Evolutionary conservation across 2,888 invertebrate genomes (phyloP), one percentile per base, ranked within the genome.

Genomic region (Melieria picta): DNA sequence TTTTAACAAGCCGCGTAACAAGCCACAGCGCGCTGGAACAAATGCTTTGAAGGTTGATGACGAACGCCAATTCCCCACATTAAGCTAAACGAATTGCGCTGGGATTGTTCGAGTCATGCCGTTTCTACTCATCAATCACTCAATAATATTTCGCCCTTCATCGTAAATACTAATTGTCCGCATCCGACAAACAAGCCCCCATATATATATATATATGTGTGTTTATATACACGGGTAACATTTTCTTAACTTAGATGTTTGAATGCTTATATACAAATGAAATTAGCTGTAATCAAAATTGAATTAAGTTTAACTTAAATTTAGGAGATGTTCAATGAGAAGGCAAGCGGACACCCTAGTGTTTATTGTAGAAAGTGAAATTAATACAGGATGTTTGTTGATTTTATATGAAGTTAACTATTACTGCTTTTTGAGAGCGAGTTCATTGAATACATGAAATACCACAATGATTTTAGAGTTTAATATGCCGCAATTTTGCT

Each of bases 51-150:
- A 96, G 88, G 96, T 98, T 78, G 96, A 97, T 86, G 97, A 97
- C 89, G 96, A 96, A 90, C 93, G 93, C 88, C 97, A 97, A 88
- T 97, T 98, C 89, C 97, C 97, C 80, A 95, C 95, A 85, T 91
- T 97, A 87, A 94, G 95, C 88, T 94, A 93, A 89, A 76, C 64
- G 10, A 13, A 11, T n/a, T 11, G 52, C 52, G 30, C 30, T 30
- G 30, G 30, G 30, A 30, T 30, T 30, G 3, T 30, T 30, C 57
- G 30, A 63, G 42, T 68, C 58, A 16, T 30, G 30, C 30, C 55
- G 10, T 47, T 58, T 48, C 64, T 63, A 58, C 67, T 64, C 47
- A 52, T 13, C 63, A 67, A 58, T 30, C 48, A 16, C 62, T 6
- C 7, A 47, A 13, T 58, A 67, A 62, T 48, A 47, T 43, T 48